phyloP scores from a whole-genome alignment of 1,140 invertebrate genomes.

The Drosophila oshimai region DNA sequence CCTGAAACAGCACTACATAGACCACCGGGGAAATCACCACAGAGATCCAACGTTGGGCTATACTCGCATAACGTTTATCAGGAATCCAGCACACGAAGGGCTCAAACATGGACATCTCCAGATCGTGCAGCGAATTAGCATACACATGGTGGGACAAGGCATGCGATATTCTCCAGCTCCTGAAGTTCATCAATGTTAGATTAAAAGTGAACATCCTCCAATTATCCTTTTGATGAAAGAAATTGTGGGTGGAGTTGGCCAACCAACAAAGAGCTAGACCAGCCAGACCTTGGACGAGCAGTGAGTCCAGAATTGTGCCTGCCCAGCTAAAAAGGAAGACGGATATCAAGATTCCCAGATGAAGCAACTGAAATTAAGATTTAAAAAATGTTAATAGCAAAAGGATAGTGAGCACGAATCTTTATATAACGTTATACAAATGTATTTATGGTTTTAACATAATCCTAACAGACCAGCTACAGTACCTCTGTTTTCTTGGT shows the following conservation, averaged over 20 bases:
- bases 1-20: constrained; percentile 82
- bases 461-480: no score
- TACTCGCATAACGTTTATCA: constrained; percentile 79
- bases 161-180: constrained; percentile 90
- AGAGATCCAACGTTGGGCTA: constrained; percentile 78
- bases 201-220: constrained; percentile 93
- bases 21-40: constrained; percentile 84
- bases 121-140: constrained; percentile 90
- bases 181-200: constrained; percentile 85
- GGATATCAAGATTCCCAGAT: constrained; percentile 79
- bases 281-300: constrained; percentile 80
- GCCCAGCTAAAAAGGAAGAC: constrained; percentile 84
- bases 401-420: neutral
- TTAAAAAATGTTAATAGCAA: neutral
- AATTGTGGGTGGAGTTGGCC: constrained; percentile 89
- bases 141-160: constrained; percentile 91
- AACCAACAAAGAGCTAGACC: constrained; percentile 85
- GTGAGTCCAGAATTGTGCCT: constrained; percentile 83
- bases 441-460: no score
- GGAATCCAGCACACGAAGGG: constrained; percentile 88
- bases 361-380: constrained; percentile 49
- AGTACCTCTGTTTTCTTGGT: constrained; percentile 58
- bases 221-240: constrained; percentile 90
- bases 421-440: no score
- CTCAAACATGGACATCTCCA: constrained; percentile 88